Percentiles rank a stretch among this genome's conserved stretches.
phyloP scores from a whole-genome alignment of 2,888 invertebrate genomes.

The Pristionchus mayeri region DNA sequence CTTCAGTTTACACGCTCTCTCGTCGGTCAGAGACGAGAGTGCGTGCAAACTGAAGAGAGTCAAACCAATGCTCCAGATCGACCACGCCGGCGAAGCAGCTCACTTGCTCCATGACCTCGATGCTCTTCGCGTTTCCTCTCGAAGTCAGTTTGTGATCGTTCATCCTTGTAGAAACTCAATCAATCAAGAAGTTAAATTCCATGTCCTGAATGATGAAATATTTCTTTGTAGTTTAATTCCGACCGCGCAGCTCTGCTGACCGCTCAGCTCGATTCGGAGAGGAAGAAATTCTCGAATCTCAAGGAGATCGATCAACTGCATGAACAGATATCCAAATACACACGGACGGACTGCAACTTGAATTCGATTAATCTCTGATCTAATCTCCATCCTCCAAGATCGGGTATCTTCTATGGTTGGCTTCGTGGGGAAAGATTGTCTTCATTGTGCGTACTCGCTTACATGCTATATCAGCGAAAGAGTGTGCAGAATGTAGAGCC shows the following conservation, averaged over 20 bases:
- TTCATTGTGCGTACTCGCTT: too few species aligned
- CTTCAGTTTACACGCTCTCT: not conserved
- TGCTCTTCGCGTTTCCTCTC: slow-evolving; percentile 66
- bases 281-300: slow-evolving; percentile 54
- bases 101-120: slow-evolving; percentile 57
- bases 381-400: not conserved
- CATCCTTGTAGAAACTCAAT: too few species aligned
- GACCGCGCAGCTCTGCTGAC: slow-evolving; percentile 54
- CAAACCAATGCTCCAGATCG: not conserved
- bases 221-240: not conserved
- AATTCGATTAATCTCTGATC: slow-evolving; percentile 38
- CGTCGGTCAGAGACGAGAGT: too few species aligned
- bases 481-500: too few species aligned
- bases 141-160: too few species aligned
- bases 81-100: slow-evolving; percentile 37
- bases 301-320: slow-evolving; percentile 58
- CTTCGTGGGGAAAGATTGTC: not conserved
- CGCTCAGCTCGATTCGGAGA: slow-evolving; percentile 52
- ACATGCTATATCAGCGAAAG: too few species aligned
- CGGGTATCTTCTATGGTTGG: not conserved
- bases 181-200: not conserved
- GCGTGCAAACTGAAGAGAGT: too few species aligned
- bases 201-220: too few species aligned
- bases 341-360: not conserved
- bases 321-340: slow-evolving; percentile 8